These are phyloP conservation scores for Plagodis dolabraria DNA, from an alignment of 2,888 invertebrate species.

Conservation along the genomic window DNA sequence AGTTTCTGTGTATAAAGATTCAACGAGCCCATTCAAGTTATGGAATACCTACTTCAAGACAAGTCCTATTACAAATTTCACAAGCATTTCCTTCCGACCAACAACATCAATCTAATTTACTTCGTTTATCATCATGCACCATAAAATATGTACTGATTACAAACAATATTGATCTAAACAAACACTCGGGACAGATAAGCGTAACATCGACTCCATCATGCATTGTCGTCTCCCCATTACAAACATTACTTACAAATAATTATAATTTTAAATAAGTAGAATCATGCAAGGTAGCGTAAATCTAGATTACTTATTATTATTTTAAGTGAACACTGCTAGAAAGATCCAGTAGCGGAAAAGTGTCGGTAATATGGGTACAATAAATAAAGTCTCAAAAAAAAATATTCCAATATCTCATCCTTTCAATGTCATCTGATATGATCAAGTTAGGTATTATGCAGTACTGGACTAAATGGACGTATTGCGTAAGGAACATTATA, in stretches of 20 bases:
- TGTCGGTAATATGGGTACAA: background rate
- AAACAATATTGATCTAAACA: constrained; percentile 49
- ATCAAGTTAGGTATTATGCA: no score
- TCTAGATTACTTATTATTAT: background rate
- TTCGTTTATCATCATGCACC: constrained; percentile 53
- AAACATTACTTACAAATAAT: constrained; percentile 20
- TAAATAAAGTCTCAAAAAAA: no score
- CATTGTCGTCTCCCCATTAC: constrained; percentile 47
- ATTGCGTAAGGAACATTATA: no score
- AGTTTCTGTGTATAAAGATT: constrained; percentile 9
- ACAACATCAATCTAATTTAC: constrained; percentile 22
- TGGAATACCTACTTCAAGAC: no score
- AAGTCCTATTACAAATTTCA: no score
- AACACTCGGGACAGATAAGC: constrained; percentile 56
- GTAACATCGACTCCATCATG: constrained; percentile 58
- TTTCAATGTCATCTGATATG: no score
- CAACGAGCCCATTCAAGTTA: background rate
- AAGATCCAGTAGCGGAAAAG: constrained; percentile 9
- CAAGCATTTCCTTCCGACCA: constrained; percentile 8
- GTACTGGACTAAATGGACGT: no score
- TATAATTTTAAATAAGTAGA: constrained; percentile 11
- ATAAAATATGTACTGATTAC: constrained; percentile 40
- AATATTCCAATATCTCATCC: no score
- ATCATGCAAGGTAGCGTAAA: constrained; percentile 19
- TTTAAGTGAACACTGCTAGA: constrained; percentile 11